Evolutionary conservation across 1,140 invertebrate species (phyloP), one percentile per base, ranked within the genome.

Genomic region (Hypsibius dujardini): DNA sequence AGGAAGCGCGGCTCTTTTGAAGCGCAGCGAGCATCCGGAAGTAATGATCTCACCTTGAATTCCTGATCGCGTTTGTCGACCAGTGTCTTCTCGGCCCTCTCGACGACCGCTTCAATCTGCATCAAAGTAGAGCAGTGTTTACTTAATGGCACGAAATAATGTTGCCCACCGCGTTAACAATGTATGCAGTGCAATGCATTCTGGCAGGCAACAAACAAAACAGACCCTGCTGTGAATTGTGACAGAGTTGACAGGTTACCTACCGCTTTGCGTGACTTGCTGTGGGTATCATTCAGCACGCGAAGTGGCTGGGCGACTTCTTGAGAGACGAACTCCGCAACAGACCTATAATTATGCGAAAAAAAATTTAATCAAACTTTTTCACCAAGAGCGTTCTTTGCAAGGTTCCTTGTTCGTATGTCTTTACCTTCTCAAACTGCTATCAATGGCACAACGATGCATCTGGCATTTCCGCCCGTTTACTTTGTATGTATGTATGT

Each of bases 221-320:
- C n/a, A 70, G 3, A 67, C 15, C 70, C 3, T 2, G 2, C 12
- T 70, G 46, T 47, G 46, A 1, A 45, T 47, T 47, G 70, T 70
- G 28, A 12, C 40, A 2, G 2, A 42, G 46, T 45, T 46, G 56
- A 28, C 28, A 59, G 2, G 15, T 14, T 12, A 78, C 79, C 75
- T 75, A 82, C 85, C 1, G 82, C 79, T 77, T 87, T 87, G 62
- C 86, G 81, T 67, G 83, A 81, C 79, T 87, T 89, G 75, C 88
- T 84, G 77, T 92, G 89, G 12, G 81, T 79, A 70, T 87, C 86
- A 42, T 83, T 81, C 12, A 86, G 79, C 47, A 79, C 80, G 74
- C 88, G 88, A 73, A 95, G 82, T 62, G 92, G 92, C 81, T 92
- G 92, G 12, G 90, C 88, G 60, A 94, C 84, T 78, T 95, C 91